phyloP scores from a whole-genome alignment of 2,888 invertebrate species.

The Neria commutata region DNA sequence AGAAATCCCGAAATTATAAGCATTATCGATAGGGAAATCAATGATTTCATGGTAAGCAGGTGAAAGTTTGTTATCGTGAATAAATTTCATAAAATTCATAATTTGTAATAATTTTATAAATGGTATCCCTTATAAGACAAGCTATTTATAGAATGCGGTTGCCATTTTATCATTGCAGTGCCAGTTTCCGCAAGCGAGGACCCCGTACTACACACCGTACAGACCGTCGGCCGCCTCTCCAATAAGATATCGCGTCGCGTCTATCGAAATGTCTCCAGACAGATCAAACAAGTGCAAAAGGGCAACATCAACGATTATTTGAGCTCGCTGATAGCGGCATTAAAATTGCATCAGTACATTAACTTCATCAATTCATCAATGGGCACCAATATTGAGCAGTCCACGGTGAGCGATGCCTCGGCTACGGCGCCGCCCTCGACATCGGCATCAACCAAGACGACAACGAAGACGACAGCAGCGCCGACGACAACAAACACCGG shows the following conservation, averaged over 20 bases:
- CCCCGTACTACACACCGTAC: constrained; percentile 73
- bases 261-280: constrained; percentile 70
- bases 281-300: constrained; percentile 65
- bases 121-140: constrained; percentile 4
- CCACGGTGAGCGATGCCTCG: constrained; percentile 34
- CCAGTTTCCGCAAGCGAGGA: constrained; percentile 68
- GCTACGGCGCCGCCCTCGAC: background rate
- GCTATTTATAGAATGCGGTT: background rate
- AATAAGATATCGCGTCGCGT: constrained; percentile 74
- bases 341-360: constrained; percentile 63
- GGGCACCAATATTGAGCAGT: constrained; percentile 57
- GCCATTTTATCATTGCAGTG: constrained; percentile 60
- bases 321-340: constrained; percentile 63
- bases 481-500: constrained; percentile 4
- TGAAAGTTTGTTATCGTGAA: background rate
- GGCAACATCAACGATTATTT: constrained; percentile 64
- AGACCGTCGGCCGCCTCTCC: constrained; percentile 75
- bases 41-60: constrained; percentile 54
- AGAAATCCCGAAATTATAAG: constrained; percentile 58
- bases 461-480: background rate
- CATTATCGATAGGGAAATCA: constrained; percentile 57
- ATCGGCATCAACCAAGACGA: background rate
- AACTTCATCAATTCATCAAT: constrained; percentile 62
- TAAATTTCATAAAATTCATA: background rate
- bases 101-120: background rate